Conservation (phyloP, 2,797 vertebrate species). For the Eremophila alpestris region DNA sequence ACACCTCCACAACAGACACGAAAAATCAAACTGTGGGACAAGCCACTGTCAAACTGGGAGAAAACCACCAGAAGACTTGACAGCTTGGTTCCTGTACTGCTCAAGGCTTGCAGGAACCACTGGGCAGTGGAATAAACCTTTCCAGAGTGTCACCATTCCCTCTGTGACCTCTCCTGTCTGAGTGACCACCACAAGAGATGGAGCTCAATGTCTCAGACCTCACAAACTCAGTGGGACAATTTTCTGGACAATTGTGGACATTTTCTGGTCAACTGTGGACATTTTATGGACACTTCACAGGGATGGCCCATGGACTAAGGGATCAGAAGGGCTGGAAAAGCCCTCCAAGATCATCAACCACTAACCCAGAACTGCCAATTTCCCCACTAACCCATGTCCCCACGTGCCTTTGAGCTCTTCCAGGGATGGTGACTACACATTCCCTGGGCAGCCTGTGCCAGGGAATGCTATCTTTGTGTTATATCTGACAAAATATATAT, state of each 20-base stretch:
- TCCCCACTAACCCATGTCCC: background rate
- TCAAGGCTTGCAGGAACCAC: background rate
- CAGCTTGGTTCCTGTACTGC: background rate
- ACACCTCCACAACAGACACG: background rate
- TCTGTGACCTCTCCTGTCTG: background rate
- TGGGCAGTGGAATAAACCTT: background rate
- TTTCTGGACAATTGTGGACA: too few relatives aligned
- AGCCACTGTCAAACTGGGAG: background rate
- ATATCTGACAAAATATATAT: too few relatives aligned
- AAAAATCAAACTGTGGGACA: background rate
- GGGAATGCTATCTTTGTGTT: background rate
- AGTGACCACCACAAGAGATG: background rate
- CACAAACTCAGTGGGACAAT: too few relatives aligned
- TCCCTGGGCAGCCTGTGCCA: background rate
- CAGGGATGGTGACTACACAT: background rate
- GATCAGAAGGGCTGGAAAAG: background rate
- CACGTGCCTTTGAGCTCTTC: background rate
- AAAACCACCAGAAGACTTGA: background rate
- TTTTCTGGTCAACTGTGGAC: background rate
- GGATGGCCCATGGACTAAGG: background rate
- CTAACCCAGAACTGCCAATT: background rate
- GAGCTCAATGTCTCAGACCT: background rate
- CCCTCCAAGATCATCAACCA: background rate
- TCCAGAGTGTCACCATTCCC: background rate
- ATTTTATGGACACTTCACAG: background rate